Conservation (phyloP, 2,113 vertebrate genomes). For the Lepus europaeus region DNA sequence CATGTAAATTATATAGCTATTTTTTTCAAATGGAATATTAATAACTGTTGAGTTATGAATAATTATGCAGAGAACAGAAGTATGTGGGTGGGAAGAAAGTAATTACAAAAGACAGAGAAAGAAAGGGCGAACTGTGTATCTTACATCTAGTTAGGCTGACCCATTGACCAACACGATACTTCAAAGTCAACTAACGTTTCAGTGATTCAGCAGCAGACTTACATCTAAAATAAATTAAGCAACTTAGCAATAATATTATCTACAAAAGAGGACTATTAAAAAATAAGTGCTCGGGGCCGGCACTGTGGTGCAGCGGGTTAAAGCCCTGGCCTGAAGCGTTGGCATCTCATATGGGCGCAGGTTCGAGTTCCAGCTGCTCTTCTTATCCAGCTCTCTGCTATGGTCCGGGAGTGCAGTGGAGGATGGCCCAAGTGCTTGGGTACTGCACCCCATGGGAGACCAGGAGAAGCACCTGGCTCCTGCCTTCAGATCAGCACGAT, state of each 20-base stretch:
- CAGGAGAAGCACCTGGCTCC: too few species aligned
- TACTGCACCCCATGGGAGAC: too few species aligned
- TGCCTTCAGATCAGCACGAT: too few species aligned
- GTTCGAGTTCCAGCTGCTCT: too few species aligned
- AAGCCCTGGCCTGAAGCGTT: too few species aligned
- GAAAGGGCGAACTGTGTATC: not conserved
- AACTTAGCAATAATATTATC: slow-evolving; percentile 56
- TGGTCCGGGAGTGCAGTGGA: too few species aligned
- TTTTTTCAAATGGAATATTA: slow-evolving; percentile 82
- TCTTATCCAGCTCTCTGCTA: too few species aligned
- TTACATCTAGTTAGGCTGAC: slow-evolving; percentile 7
- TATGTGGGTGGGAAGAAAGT: not conserved
- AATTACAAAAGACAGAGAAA: slow-evolving; percentile 17
- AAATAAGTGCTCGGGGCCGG: too few species aligned
- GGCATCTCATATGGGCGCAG: too few species aligned
- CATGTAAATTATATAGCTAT: slow-evolving; percentile 77
- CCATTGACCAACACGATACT: not conserved
- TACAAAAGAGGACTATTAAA: not conserved
- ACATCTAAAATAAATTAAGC: slow-evolving; percentile 52
- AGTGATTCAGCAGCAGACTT: slow-evolving; percentile 67
- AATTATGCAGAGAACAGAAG: slow-evolving; percentile 5
- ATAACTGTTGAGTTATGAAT: slow-evolving; percentile 65
- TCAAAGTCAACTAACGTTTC: slow-evolving; percentile 44
- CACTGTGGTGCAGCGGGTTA: too few species aligned
- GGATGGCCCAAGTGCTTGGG: too few species aligned